Percentiles rank a stretch among this genome's conserved stretches.
Evolutionary conservation across 2,888 invertebrate genomes (phyloP).

Genomic region (Nemoura dubitans): DNA sequence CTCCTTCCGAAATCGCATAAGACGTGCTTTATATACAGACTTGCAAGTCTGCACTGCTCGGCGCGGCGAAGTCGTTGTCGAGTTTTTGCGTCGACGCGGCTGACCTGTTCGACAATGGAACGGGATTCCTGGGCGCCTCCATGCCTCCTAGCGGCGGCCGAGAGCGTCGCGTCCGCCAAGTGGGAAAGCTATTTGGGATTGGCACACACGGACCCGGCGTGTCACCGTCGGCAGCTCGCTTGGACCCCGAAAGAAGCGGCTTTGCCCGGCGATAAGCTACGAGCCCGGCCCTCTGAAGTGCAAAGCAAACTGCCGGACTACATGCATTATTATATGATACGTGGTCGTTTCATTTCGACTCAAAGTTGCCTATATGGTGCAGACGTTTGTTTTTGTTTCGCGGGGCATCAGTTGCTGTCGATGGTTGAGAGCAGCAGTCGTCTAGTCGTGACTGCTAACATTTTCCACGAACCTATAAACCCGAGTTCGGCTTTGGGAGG

Average conservation of each 20-base stretch:
- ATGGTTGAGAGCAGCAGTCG: not conserved
- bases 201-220: constrained; percentile 31
- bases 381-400: no score
- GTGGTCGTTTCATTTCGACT: no score
- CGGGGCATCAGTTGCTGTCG: not conserved
- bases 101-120: constrained; percentile 1
- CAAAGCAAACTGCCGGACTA: no score
- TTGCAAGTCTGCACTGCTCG: not conserved
- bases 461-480: not conserved
- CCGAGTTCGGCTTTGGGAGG: not conserved
- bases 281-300: not conserved
- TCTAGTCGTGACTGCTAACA: not conserved
- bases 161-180: not conserved
- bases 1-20: constrained; percentile 8
- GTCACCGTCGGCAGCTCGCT: not conserved
- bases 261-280: not conserved
- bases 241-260: no score
- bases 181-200: constrained; percentile 39
- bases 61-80: no score
- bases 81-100: not conserved
- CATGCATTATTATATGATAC: no score
- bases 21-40: constrained; percentile 29
- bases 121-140: constrained; percentile 27
- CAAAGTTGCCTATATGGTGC: no score
- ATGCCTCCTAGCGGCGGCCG: not conserved